Conservation (phyloP, 2,797 vertebrate genomes). For the Ptychadena robeensis region DNA sequence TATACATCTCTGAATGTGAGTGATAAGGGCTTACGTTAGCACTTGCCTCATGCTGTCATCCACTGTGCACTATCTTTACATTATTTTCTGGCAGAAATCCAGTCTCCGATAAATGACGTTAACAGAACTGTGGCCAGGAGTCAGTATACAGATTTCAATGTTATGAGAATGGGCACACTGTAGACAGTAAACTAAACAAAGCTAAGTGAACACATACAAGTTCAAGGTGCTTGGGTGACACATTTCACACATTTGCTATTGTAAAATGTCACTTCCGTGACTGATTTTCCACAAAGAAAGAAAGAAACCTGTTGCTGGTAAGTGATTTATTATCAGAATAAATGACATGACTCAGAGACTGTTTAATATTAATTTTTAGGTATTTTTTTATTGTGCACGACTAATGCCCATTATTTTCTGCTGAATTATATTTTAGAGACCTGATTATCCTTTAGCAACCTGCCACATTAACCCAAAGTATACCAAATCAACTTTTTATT, state of each 20-base stretch:
- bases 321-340: not conserved
- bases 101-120: constrained; percentile 67
- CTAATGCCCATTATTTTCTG: too few species aligned
- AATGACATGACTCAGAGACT: not conserved
- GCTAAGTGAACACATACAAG: constrained; percentile 39
- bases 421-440: not conserved
- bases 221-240: constrained; percentile 46
- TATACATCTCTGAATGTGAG: constrained; percentile 41
- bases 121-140: constrained; percentile 63
- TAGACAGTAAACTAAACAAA: constrained; percentile 65
- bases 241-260: not conserved
- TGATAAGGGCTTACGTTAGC: constrained; percentile 70
- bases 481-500: too few species aligned
- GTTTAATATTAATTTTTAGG: not conserved
- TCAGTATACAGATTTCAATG: constrained; percentile 62
- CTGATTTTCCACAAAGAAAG: not conserved
- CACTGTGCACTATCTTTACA: constrained; percentile 49
- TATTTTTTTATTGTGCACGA: too few species aligned
- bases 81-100: constrained; percentile 60
- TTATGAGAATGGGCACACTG: constrained; percentile 49
- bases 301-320: not conserved
- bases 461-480: too few species aligned
- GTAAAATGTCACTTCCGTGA: not conserved
- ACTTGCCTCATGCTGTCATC: constrained; percentile 64
- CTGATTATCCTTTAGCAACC: too few species aligned